Evolutionary conservation across 2,797 vertebrate species (phyloP).

Genomic region (Oreortyx pictus): DNA sequence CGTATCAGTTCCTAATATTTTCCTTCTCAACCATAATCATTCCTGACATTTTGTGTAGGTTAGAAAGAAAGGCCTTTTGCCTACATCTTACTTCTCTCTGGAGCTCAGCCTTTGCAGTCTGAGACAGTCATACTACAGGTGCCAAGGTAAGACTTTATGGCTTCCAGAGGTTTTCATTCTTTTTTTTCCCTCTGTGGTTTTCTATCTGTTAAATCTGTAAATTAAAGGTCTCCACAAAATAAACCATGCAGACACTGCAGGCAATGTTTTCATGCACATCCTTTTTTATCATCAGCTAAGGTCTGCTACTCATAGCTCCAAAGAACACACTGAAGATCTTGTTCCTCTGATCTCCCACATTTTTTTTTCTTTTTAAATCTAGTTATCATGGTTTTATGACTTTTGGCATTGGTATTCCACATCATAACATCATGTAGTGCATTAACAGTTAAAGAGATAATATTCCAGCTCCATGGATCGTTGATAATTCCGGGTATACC

Average conservation of each 20-base stretch:
- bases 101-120: background rate
- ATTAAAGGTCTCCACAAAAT: rapidly evolving
- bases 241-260: background rate
- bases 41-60: rapidly evolving
- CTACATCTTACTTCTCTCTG: background rate
- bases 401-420: too few species aligned
- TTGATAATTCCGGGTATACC: too few species aligned
- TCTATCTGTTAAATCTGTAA: background rate
- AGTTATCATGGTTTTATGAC: background rate
- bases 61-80: background rate
- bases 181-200: background rate
- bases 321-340: background rate
- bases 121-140: rapidly evolving
- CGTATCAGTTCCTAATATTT: background rate
- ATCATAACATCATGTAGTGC: too few species aligned
- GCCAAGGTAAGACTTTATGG: background rate
- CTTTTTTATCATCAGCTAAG: background rate
- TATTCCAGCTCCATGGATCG: too few species aligned
- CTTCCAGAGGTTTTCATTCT: background rate
- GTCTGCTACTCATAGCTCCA: background rate
- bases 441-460: too few species aligned
- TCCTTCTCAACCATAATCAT: background rate
- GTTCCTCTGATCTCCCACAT: too few species aligned
- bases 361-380: background rate
- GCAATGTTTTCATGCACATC: background rate